Evolutionary conservation across 2,888 invertebrate species (phyloP).

Genomic region (Reticulitermes lucifugus): DNA sequence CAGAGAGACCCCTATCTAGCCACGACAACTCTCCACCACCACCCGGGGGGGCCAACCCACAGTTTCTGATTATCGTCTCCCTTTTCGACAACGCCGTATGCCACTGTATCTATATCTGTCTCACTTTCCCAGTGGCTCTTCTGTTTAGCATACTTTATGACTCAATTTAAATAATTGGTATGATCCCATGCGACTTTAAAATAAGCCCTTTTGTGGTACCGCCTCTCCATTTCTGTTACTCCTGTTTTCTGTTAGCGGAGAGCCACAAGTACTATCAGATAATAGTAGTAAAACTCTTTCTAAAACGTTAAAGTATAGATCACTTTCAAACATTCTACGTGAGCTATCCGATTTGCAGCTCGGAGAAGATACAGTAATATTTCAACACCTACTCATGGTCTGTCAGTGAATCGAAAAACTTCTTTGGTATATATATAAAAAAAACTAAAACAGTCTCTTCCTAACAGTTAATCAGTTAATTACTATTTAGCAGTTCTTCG

Average conservation of each 20-base stretch:
- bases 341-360: too few relatives aligned
- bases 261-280: background rate
- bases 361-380: too few relatives aligned
- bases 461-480: too few relatives aligned
- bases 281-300: background rate
- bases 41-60: background rate
- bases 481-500: too few relatives aligned
- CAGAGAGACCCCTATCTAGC: background rate
- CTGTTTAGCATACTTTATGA: slow-evolving; percentile 52
- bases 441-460: too few relatives aligned
- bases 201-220: slow-evolving; percentile 44
- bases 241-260: background rate
- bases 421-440: too few relatives aligned
- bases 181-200: slow-evolving; percentile 31
- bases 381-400: too few relatives aligned
- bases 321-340: too few relatives aligned
- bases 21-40: background rate
- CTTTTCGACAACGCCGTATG: background rate
- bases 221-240: background rate
- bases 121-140: slow-evolving; percentile 44
- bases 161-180: slow-evolving; percentile 51
- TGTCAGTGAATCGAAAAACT: too few relatives aligned
- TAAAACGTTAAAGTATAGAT: background rate
- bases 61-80: slow-evolving; percentile 28
- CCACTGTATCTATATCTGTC: background rate